Base-by-base conservation (phyloP, 2,888 invertebrate species). In the Athetis lepigone region DNA sequence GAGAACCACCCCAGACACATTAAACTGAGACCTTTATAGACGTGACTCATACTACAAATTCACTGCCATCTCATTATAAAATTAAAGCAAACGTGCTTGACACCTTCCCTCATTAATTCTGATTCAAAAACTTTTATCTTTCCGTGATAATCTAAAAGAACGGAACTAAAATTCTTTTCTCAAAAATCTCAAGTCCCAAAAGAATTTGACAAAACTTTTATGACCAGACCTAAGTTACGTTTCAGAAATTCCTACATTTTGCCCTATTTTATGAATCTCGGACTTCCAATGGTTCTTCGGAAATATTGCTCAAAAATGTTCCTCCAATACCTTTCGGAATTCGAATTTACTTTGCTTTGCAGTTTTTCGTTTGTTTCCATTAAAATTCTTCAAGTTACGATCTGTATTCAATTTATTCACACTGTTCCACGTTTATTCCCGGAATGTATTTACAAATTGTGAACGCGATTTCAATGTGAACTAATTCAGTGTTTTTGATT, bases 321-420 rank as follows among this genome's bases (percentile, higher is more conserved):
- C 80, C 83, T 83, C 78, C 84, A 84, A 85, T 86, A 83, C 66
- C 70, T 76, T 80, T 80, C 64, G 85, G 88, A 88, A 89, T 89
- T 81, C 81, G 74, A 80, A 80, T 83, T 85, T 82, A 72, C 78
- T 81, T 79, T 83, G 82, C 79, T 81, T 79, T 83, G 82, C 83
- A 84, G 80, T 87, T 87, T 86, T 88, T 85, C 81, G 73, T 70
- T 81, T 84, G 80, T 86, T 90, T 89, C 86, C 83, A 89, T 90
- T 89, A 88, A 87, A 86, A 87, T 89, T 87, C 85, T 80, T 73
- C 72, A 80, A 81, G 82, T 82, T 83, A 87, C 89, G 81, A 85
- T 83, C 82, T 85, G 87, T 83, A 83, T 87, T 85, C 84, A 84
- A 87, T 90, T 89, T 88, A 84, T 85, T 85, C 77, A 66, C 79